Evolutionary conservation across 2,797 vertebrate genomes (phyloP).

Genomic region (Melanotaenia nigrans): DNA sequence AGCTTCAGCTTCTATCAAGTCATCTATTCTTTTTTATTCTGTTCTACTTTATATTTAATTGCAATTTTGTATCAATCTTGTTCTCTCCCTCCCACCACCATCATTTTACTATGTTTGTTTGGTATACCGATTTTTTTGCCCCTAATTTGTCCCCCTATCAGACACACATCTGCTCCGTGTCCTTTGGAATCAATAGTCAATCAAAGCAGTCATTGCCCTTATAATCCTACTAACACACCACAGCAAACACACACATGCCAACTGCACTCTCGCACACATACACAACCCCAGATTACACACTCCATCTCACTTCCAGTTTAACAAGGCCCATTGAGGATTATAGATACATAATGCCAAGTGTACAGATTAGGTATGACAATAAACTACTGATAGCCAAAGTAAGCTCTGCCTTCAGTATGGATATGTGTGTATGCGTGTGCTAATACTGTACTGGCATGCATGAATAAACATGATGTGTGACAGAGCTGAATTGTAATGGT

Average conservation of each 20-base stretch:
- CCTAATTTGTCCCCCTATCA: slow-evolving; percentile 46
- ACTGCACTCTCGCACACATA: slow-evolving; percentile 34
- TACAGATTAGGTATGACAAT: slow-evolving; percentile 86
- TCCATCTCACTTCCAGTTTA: slow-evolving; percentile 75
- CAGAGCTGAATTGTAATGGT: slow-evolving; percentile 82
- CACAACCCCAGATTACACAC: slow-evolving; percentile 73
- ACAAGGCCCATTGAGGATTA: slow-evolving; percentile 77
- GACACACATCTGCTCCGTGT: slow-evolving; percentile 53
- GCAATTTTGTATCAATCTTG: slow-evolving; percentile 16
- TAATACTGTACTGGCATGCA: slow-evolving; percentile 78
- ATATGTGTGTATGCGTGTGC: slow-evolving; percentile 41
- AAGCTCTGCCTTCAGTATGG: slow-evolving; percentile 67
- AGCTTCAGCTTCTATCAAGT: slow-evolving; percentile 72
- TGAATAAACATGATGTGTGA: slow-evolving; percentile 85
- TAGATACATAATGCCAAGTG: slow-evolving; percentile 78
- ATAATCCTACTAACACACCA: slow-evolving; percentile 72
- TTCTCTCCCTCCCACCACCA: slow-evolving; percentile 11
- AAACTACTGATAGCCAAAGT: slow-evolving; percentile 82
- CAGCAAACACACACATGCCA: slow-evolving; percentile 51
- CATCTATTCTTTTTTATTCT: slow-evolving; percentile 57
- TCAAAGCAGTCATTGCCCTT: slow-evolving; percentile 81
- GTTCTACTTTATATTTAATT: slow-evolving; percentile 33
- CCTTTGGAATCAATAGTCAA: slow-evolving; percentile 81
- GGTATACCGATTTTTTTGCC: slow-evolving; percentile 65
- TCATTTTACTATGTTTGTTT: slow-evolving; percentile 40